Base-by-base conservation (phyloP, 2,113 vertebrate genomes). In the Osmerus mordax region DNA sequence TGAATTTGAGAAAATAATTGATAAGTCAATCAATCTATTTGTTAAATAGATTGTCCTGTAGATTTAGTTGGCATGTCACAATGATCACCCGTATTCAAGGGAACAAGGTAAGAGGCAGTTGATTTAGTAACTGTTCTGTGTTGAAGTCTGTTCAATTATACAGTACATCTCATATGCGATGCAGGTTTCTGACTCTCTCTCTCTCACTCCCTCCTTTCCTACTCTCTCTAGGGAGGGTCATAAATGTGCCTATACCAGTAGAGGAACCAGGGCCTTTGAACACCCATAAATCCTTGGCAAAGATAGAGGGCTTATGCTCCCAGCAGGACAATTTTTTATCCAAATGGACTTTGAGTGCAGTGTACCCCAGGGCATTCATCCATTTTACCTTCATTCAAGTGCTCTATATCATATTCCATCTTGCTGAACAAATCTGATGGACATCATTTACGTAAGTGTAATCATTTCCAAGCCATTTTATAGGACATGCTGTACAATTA, bases 241-340 rank as follows among this genome's bases (percentile, higher is more conserved):
- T 78, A 32, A 61, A 53, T 58, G 69, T 79, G 65, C 77, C 67
- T 70, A 21, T 70, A 69, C 60, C 56, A 56, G 58, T n/a, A 0
- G 28, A 21, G 19, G 36, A 36, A 74, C 52, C 51, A 47, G 51
- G 28, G 61, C 61, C 67, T 56, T 60, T 56, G 69, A 80, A 79
- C 28, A 64, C 62, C 71, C 72, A 80, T 85, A 86, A 88, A 86
- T 87, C 71, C 72, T 72, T 13, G 14, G 64, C 69, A 60, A 75
- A 75, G 47, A 69, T 70, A 54, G 3, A 58, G 70, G 70, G 66
- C 63, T 61, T 52, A 32, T n/a, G 25, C 69, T 58, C 28, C 21
- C 32, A 32, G 76, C 65, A 6, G 15, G 78, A 77, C 61, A 66
- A 73, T 81, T 72, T 32, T 19, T 82, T 65, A 64, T 76, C 70